These are phyloP conservation scores for Nannobrachium achirus DNA, from an alignment of 2,113 vertebrate species.

Conservation along the genomic window DNA sequence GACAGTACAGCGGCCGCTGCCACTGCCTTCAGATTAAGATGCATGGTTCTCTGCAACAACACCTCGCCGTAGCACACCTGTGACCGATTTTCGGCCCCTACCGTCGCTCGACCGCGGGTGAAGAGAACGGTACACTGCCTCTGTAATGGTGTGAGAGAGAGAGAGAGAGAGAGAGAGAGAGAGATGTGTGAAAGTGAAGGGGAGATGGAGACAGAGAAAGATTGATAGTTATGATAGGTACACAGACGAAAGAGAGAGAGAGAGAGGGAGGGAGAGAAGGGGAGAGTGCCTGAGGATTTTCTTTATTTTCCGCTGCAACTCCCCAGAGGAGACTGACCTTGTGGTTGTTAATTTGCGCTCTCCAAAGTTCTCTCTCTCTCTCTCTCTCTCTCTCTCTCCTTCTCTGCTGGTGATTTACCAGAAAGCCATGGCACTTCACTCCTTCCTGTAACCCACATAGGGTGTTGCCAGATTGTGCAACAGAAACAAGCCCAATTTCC, in stretches of 20 bases:
- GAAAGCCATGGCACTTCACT: constrained; percentile 62
- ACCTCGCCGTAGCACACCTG: constrained; percentile 59
- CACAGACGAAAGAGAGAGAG: background rate
- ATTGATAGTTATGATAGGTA: background rate
- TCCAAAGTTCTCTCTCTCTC: constrained; percentile 56
- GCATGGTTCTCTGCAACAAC: constrained; percentile 53
- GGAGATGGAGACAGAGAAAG: background rate
- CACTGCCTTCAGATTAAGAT: constrained; percentile 69
- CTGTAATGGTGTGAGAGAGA: constrained; percentile 38
- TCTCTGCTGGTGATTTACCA: constrained; percentile 59
- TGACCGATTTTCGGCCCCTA: background rate
- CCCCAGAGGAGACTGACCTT: constrained; percentile 63
- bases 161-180: constrained; percentile 22
- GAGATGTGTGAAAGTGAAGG: background rate
- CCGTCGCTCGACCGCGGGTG: constrained; percentile 25
- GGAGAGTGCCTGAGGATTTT: constrained; percentile 47
- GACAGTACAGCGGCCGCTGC: constrained; percentile 11
- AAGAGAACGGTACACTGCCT: constrained; percentile 39
- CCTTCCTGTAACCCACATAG: constrained; percentile 59
- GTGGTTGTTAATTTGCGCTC: constrained; percentile 69
- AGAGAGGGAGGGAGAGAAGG: background rate
- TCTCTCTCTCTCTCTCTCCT: no score
- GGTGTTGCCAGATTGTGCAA: constrained; percentile 11
- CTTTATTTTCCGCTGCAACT: constrained; percentile 21
- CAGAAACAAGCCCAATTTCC: no score